Evolutionary conservation across 2,888 invertebrate genomes (phyloP), one percentile per base, ranked within the genome.

Genomic region (Ferdinandea cuprea): DNA sequence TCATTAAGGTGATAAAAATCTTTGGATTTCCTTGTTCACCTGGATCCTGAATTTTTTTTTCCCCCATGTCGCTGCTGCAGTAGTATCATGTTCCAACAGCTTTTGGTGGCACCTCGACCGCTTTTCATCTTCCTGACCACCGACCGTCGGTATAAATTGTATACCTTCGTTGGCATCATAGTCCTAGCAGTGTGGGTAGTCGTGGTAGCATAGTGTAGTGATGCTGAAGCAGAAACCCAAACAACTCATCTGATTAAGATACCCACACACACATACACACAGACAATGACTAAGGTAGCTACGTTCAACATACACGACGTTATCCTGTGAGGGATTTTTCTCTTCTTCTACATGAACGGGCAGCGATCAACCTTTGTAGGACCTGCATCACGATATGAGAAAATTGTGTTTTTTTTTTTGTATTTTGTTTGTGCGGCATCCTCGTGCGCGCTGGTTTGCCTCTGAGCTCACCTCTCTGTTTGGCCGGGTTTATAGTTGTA

Each of bases 1-100:
- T 83, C 83, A 83, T 83, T 83, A 83, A 83, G 83, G 72, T 83
- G 83, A 83, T 83, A 83, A 78, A 81, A 83, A 83, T 83, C 83
- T 83, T 73, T 72, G 78, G 77, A 72, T 83, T 73, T 78, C 46
- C 83, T 68, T 72, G 72, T 68, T 68, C 83, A 72, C 68, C 68
- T 78, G 76, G 72, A 83, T 68, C 37, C 50, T 7, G 56, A 35
- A 15, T 17, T 37, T 74, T 40, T 50, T 80, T 72, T 66, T 48
- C 30, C 40, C 19, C 37, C 28, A 6, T 66, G 40, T 77, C 66
- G 42, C 35, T 66, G 44, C 35, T 66, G 66, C 65, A 46, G 61
- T 71, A 66, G 61, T 69, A 61, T 66, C 56, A 44, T 73, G 61
- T 68, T 68, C 66, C 61, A 66, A 32, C 73, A 73, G 79, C 73